Base-by-base conservation (phyloP, 2,888 invertebrate species). In the Melitaea athalia region DNA sequence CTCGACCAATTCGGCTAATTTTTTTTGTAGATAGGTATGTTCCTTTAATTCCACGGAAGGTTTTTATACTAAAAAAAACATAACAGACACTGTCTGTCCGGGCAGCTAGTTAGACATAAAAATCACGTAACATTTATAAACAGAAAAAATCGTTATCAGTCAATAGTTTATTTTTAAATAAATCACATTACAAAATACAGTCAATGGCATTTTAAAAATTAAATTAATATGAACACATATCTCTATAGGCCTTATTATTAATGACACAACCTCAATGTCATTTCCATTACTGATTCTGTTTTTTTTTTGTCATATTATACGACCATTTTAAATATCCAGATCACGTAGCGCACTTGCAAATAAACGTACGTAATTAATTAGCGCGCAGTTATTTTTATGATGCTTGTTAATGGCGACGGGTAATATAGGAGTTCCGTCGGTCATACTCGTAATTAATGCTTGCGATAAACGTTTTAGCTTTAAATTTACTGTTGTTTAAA, bases 361-460 rank as follows among this genome's bases (percentile, higher is more conserved):
- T 66, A 63, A 66, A 69, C 63, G 63, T 65, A 60, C 33, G 63
- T 52, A 69, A 69, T 67, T 69, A 69, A 69, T 69, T 69, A 66
- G 33, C 66, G 60, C 33, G 31, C 15, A 45, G 63, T 63, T 69
- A 66, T 53, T 63, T 63, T 69, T 63, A 69, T 65, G 66, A 49
- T 47, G 47, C 63, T 55, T 63, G 49, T 66, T 69, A 69, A 63
- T 63, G 66, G 55, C 50, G 47, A 57, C 12, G 57, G 43, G 38
- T 65, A 59, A 65, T 69, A 55, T 47, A 53, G 60, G 14, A 63
- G 52, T 53, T 63, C 14, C 14, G n/a, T n/a, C 45, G 15, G 6
- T 43, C 12, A 47, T 55, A 57, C 50, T 50, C 50, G 31, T 50
- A 38, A n/a, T 52, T 50, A 50, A 62, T 62, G 42, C 33, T 45